Conservation (phyloP, 2,888 invertebrate species). For the Xylocampa areola region DNA sequence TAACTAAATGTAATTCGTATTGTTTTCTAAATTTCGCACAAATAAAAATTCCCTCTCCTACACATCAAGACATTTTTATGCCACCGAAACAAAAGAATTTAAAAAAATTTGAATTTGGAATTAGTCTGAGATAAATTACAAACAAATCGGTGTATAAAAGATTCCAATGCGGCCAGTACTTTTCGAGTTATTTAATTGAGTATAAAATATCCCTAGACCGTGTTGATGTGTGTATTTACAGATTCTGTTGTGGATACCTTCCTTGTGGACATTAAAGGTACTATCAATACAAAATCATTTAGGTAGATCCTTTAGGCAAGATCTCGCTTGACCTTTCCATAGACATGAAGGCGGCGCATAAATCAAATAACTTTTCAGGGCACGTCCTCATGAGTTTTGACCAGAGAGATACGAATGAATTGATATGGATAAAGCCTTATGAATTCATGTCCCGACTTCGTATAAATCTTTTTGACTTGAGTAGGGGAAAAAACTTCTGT, state of each 20-base stretch:
- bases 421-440: constrained; percentile 50
- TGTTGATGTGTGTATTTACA: no score
- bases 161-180: no score
- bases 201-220: no score
- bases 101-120: no score
- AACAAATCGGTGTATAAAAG: no score
- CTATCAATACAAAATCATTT: constrained; percentile 58
- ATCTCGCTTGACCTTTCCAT: constrained; percentile 51
- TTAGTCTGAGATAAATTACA: no score
- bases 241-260: not conserved
- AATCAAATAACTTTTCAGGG: constrained; percentile 69
- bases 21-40: no score
- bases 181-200: no score
- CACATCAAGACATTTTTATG: no score
- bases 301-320: constrained; percentile 52
- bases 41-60: no score
- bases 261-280: constrained; percentile 37
- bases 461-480: constrained; percentile 42
- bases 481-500: constrained; percentile 4
- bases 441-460: constrained; percentile 41
- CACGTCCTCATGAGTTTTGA: constrained; percentile 58
- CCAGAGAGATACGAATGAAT: constrained; percentile 53
- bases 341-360: constrained; percentile 62
- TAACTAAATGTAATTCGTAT: no score
- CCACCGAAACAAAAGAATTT: no score